Percentiles rank a stretch among this genome's conserved stretches.
Conservation (phyloP, 2,888 invertebrate genomes). For the Xestia ashworthii region DNA sequence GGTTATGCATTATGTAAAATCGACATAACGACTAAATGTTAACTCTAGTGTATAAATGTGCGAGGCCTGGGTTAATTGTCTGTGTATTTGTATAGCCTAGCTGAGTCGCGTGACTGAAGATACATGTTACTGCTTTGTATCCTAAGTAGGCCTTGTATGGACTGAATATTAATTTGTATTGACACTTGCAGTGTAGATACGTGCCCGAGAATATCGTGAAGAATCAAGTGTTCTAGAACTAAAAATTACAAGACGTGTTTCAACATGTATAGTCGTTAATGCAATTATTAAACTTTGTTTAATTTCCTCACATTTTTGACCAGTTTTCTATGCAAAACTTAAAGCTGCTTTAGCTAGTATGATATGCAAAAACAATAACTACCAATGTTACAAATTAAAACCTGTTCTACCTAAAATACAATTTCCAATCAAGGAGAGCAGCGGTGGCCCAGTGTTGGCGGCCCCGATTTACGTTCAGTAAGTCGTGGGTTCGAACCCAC, state of each 20-base stretch:
- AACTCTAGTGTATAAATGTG: slow-evolving; percentile 4
- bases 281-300: no score
- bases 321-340: no score
- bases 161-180: slow-evolving; percentile 5
- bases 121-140: slow-evolving; percentile 2
- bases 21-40: background rate
- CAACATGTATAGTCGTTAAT: no score
- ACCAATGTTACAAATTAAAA: no score
- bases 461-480: no score
- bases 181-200: background rate
- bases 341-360: no score
- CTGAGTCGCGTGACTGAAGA: slow-evolving; percentile 43
- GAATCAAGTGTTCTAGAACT: background rate
- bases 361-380: no score
- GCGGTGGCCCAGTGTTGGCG: no score
- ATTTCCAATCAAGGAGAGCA: no score
- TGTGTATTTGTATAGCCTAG: slow-evolving; percentile 35
- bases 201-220: background rate
- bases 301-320: no score
- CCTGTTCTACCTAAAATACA: no score
- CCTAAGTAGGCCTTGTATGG: background rate
- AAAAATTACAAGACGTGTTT: background rate
- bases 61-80: slow-evolving; percentile 52
- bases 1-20: slow-evolving; percentile 19
- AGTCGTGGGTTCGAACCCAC: no score